Percentiles rank a stretch among this genome's conserved stretches.
These are phyloP conservation scores for Portevinia maculata DNA, from an alignment of 2,888 invertebrate species.

Conservation along the genomic window DNA sequence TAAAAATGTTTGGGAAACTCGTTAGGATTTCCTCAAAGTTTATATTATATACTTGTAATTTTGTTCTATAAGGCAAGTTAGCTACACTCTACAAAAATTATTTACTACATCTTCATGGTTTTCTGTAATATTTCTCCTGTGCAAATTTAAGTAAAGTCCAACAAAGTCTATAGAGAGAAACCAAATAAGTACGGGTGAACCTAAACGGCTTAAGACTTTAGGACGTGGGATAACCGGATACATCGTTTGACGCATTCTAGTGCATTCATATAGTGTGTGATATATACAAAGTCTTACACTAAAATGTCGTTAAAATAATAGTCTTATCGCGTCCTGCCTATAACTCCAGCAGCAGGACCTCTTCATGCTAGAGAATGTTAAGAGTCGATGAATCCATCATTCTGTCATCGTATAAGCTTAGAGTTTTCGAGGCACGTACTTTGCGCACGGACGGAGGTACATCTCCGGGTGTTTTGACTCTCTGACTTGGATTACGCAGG, in stretches of 20 bases:
- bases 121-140: constrained; percentile 15
- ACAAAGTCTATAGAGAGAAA: constrained; percentile 31
- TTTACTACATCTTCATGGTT: constrained; percentile 29
- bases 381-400: constrained; percentile 87
- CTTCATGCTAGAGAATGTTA: constrained; percentile 83
- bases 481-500: constrained; percentile 89
- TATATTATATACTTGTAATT: constrained; percentile 39
- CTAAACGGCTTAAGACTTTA: constrained; percentile 20
- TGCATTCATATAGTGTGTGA: constrained; percentile 8
- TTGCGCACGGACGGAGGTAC: constrained; percentile 90
- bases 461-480: constrained; percentile 92
- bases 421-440: constrained; percentile 88
- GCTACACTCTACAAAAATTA: constrained; percentile 61
- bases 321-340: constrained; percentile 76
- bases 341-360: constrained; percentile 83
- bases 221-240: constrained; percentile 29
- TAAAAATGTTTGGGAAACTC: constrained; percentile 19
- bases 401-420: constrained; percentile 94
- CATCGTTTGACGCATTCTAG: neutral
- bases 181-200: constrained; percentile 27
- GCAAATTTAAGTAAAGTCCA: constrained; percentile 31
- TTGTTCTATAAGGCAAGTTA: constrained; percentile 67
- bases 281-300: constrained; percentile 61
- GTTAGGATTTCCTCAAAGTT: constrained; percentile 31
- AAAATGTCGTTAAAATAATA: constrained; percentile 39